A percentile compares a stretch with the other conserved stretches of the same genome.
Conservation (phyloP, 2,888 invertebrate species). For the Salticus scenicus region DNA sequence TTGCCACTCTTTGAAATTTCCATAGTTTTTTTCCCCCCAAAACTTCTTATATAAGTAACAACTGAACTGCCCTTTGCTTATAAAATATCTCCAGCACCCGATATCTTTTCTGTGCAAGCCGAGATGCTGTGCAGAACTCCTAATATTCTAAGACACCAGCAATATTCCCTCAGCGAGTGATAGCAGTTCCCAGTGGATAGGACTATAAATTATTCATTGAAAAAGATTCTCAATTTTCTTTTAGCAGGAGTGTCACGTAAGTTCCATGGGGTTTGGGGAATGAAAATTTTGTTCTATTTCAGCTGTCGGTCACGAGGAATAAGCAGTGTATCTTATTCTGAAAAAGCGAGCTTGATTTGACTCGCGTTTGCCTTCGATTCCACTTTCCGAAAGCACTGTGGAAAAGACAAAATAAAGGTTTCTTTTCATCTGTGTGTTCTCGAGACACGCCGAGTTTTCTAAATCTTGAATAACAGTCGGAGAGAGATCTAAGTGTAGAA, state of each 20-base stretch:
- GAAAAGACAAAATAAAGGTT: not conserved
- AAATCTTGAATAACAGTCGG: no score
- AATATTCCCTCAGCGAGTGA: not conserved
- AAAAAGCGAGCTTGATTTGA: not conserved
- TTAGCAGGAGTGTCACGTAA: constrained; percentile 52
- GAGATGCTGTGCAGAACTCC: not conserved
- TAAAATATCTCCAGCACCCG: no score
- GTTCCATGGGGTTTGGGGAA: constrained; percentile 8
- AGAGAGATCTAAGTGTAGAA: no score
- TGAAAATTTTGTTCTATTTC: constrained; percentile 4
- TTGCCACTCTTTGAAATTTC: no score
- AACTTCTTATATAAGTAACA: no score
- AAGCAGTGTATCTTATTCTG: constrained; percentile 34
- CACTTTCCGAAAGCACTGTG: not conserved
- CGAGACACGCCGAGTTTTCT: no score
- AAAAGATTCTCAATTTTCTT: constrained; percentile 36
- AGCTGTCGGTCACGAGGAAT: constrained; percentile 8
- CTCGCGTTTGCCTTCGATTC: not conserved
- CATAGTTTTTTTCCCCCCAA: no score
- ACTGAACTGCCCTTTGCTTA: no score
- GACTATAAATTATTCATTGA: constrained; percentile 58
- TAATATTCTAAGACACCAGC: not conserved
- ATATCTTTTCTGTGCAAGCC: no score
- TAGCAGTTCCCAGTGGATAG: not conserved
- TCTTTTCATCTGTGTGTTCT: no score